phyloP scores from a whole-genome alignment of 1,140 invertebrate species.

The Drosophila littoralis region DNA sequence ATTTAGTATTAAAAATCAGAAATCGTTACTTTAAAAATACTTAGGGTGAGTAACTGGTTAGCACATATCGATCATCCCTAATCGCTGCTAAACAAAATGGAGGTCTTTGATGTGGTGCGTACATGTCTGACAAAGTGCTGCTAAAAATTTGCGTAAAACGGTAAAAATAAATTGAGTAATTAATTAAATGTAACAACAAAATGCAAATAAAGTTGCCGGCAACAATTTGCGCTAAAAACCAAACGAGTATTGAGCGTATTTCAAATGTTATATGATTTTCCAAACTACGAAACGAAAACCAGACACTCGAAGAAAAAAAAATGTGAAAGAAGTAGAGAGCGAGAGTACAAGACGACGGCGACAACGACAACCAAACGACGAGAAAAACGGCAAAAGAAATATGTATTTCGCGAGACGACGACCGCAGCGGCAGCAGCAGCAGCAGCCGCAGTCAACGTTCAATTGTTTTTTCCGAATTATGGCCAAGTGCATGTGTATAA shows the following conservation, averaged over 20 bases:
- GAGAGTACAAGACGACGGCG: constrained; percentile 57
- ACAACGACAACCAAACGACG: constrained; percentile 70
- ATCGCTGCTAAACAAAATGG: constrained; percentile 81
- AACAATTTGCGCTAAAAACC: constrained; percentile 54
- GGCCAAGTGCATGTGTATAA: constrained; percentile 63
- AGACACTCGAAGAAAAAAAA: constrained; percentile 75
- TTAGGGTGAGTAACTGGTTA: not conserved
- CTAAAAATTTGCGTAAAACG: constrained; percentile 80
- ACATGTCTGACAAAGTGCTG: constrained; percentile 76
- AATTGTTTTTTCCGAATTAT: constrained; percentile 71
- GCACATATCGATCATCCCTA: constrained; percentile 29
- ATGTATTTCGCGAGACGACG: constrained; percentile 82
- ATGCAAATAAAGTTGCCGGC: constrained; percentile 54
- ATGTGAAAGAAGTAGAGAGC: constrained; percentile 81
- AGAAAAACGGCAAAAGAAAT: constrained; percentile 80
- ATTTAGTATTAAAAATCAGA: not conserved
- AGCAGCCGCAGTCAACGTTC: constrained; percentile 70
- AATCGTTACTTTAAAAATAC: constrained; percentile 9
- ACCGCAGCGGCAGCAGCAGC: constrained; percentile 52
- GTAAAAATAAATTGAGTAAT: constrained; percentile 75
- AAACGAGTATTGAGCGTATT: constrained; percentile 60
- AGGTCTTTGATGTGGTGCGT: constrained; percentile 84
- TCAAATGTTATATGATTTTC: constrained; percentile 69
- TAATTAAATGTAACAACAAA: constrained; percentile 62
- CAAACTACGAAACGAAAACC: constrained; percentile 53